Evolutionary conservation across 2,113 vertebrate species (phyloP), one percentile per base, ranked within the genome.

Genomic region (Eolophus roseicapilla): DNA sequence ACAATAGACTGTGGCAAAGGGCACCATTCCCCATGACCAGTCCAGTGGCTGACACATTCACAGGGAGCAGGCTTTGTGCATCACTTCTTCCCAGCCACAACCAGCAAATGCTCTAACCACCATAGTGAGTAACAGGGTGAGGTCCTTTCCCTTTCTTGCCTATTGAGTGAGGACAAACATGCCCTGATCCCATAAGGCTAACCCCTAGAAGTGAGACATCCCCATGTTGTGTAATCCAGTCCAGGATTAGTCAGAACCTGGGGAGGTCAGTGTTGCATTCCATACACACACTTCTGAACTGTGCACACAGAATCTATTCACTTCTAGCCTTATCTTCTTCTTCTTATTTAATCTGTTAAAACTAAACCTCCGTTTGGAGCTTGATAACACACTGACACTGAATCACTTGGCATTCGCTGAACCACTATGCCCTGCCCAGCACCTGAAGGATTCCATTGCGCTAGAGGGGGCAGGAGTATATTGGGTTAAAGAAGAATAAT

Each of bases 121-220:
- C 3, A 1, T 2, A 1, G 13, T 75, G 76, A 75, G 64, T 81
- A 81, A 60, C 25, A 70, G 73, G 60, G 53, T 65, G 90, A 92
- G 41, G 21, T 46, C 53, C 68, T 92, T 90, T 92, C 77, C 33
- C 73, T 77, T 55, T 63, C 91, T 75, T 64, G 73, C n/a, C 53
- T 74, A 6, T 21, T 14, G 19, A 76, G 37, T 43, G 65, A 83
- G 37, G 28, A 81, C 41, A 77, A 77, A 75, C 5, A 3, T 35
- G 31, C 5, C 50, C 25, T 41, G 13, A 9, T 73, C 39, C 74
- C 46, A 18, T 28, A 44, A 77, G 8, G 70, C 27, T 53, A 65
- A 83, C 83, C 35, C 13, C 20, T 25, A 18, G 35, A 39, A 53
- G 21, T 53, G 55, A 83, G 64, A 25, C 46, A 75, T 35, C 33